These are phyloP conservation scores for Chymomyza procnemis DNA, from an alignment of 2,888 invertebrate species.

Conservation along the genomic window DNA sequence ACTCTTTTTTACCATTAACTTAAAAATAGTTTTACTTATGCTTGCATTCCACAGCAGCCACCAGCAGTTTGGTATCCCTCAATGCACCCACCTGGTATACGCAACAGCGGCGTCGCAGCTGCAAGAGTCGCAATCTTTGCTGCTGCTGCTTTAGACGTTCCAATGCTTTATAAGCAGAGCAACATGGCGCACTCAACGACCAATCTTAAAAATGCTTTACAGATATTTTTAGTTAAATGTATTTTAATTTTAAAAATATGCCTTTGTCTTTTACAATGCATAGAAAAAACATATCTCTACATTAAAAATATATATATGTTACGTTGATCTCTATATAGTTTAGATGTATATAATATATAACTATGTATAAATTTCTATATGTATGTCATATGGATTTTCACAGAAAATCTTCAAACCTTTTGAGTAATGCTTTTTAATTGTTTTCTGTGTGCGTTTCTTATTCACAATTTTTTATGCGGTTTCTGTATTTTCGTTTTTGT, in stretches of 20 bases:
- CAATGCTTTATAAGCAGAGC: slow-evolving; percentile 2
- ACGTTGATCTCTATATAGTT: slow-evolving; percentile 45
- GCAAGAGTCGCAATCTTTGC: slow-evolving; percentile 55
- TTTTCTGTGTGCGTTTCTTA: slow-evolving; percentile 39
- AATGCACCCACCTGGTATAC: slow-evolving; percentile 56
- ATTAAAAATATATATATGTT: slow-evolving; percentile 68
- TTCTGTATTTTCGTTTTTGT: slow-evolving; percentile 9
- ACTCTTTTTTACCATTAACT: not conserved
- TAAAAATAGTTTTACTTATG: not conserved
- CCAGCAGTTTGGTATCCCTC: slow-evolving; percentile 30
- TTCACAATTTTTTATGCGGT: slow-evolving; percentile 2
- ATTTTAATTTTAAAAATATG: slow-evolving; percentile 69
- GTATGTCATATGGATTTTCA: slow-evolving; percentile 62
- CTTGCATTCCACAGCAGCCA: slow-evolving; percentile 38
- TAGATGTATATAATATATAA: slow-evolving; percentile 46
- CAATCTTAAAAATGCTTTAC: not conserved
- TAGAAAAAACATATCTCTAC: slow-evolving; percentile 63
- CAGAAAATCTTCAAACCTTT: slow-evolving; percentile 69
- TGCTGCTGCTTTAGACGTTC: slow-evolving; percentile 35
- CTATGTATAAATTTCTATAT: slow-evolving; percentile 62
- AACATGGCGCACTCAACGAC: not conserved
- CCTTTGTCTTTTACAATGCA: slow-evolving; percentile 59
- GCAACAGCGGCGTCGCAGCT: slow-evolving; percentile 48
- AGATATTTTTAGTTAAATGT: slow-evolving; percentile 35
- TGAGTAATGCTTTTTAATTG: slow-evolving; percentile 67